These are phyloP conservation scores for Ectobius pallidus DNA, from an alignment of 2,888 invertebrate genomes.

Conservation along the genomic window DNA sequence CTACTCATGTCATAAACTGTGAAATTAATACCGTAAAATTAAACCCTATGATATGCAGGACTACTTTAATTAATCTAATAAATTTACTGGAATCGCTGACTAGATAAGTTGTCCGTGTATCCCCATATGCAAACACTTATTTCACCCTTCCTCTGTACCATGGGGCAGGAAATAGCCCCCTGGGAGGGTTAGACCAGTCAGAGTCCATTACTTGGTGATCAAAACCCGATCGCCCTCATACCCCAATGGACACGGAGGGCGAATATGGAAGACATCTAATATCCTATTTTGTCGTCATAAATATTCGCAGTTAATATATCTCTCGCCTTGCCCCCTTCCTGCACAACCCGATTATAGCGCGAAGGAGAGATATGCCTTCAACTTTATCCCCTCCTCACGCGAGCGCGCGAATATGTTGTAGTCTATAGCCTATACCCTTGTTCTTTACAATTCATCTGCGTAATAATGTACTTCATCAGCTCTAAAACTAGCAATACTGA, in stretches of 20 bases:
- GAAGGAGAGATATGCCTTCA: too few species aligned
- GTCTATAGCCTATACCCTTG: too few species aligned
- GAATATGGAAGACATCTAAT: slow-evolving; percentile 38
- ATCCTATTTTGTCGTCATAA: slow-evolving; percentile 43
- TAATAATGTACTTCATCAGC: too few species aligned
- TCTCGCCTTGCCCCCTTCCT: background rate
- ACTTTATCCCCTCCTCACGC: too few species aligned
- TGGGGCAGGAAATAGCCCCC: slow-evolving; percentile 31
- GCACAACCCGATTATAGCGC: background rate
- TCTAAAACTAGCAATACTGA: too few species aligned
- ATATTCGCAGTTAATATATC: slow-evolving; percentile 38
- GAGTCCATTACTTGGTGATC: slow-evolving; percentile 41
- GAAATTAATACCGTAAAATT: background rate
- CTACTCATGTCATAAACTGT: too few species aligned
- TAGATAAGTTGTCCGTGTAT: background rate
- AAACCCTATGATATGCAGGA: too few species aligned
- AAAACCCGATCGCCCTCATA: slow-evolving; percentile 37
- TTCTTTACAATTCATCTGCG: too few species aligned
- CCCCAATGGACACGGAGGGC: background rate
- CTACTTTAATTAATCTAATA: background rate
- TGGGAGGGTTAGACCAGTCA: slow-evolving; percentile 36
- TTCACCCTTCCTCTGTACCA: background rate
- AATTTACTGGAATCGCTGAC: background rate
- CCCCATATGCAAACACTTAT: background rate
- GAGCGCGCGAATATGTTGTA: too few species aligned